Base-by-base conservation (phyloP, 2,888 invertebrate species). In the Drosophila setosimentum region DNA sequence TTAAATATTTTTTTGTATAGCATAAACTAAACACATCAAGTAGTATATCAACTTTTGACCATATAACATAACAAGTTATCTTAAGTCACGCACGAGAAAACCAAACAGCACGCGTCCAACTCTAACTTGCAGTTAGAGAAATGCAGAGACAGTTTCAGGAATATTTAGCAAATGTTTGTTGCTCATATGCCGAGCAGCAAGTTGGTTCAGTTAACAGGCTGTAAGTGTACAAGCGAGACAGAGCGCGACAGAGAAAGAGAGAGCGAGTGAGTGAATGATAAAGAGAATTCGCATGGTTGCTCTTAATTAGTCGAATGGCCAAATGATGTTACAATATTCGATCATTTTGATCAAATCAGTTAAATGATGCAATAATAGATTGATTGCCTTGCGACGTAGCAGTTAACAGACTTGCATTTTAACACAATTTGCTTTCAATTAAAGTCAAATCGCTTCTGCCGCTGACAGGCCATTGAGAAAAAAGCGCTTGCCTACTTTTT, bases 271-370 rank as follows among this genome's bases (percentile, higher is more conserved):
- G 24, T 35, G 35, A 50, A 45, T 48, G 62, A 68, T 35, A 49
- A 60, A 54, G 50, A 45, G 24, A 24, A 45, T 57, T 60, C 68
- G 68, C 68, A 68, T 74, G 80, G 40, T 63, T 81, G 79, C 76
- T 76, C 79, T 81, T 79, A 88, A 90, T 87, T 89, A 79, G 81
- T 79, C 76, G 74, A 61, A 68, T 68, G 71, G 16, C 73, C 73
- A 68, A 78, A 77, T 63, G 66, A 71, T 54, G 54, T 49, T 58
- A 62, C 53, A 69, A 71, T 73, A 78, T 76, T 80, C 72, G 79
- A 83, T 88, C 76, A 77, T 80, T 72, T 69, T 63, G 65, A 42
- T 6, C 54, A 64, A 75, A 70, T 78, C 62, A 48, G 40, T 42
- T 48, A 60, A 69, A 45, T 53, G 61, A 42, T 57, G 37, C 49